Evolutionary conservation across 2,797 vertebrate species (phyloP).

Genomic region (Acestrorhynchus altus): DNA sequence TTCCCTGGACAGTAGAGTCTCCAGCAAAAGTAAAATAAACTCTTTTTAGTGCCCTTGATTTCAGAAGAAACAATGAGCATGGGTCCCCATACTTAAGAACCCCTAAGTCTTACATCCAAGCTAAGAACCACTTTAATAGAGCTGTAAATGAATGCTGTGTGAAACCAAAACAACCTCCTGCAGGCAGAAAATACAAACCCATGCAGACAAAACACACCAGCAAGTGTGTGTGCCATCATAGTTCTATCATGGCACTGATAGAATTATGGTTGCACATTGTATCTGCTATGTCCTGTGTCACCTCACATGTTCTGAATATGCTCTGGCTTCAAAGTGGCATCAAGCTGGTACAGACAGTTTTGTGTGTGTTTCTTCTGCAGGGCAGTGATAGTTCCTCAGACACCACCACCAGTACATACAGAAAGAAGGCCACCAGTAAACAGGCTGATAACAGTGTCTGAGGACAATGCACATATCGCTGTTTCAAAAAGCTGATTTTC

Average conservation of each 20-base stretch:
- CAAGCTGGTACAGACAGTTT: conserved; percentile 17
- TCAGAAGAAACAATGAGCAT: too few relatives aligned
- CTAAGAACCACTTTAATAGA: too few relatives aligned
- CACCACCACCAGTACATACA: conserved; percentile 50
- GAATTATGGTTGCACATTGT: neutral
- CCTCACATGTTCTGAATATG: neutral
- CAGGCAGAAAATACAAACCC: neutral
- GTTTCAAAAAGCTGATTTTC: conserved; percentile 71
- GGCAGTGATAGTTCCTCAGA: conserved; percentile 20
- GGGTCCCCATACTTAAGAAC: too few relatives aligned
- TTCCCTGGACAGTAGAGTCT: too few relatives aligned
- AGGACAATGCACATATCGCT: conserved; percentile 61
- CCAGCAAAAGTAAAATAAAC: too few relatives aligned
- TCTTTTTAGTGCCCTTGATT: too few relatives aligned
- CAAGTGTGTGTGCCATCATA: neutral
- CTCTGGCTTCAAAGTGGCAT: conserved; percentile 30
- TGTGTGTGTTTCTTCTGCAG: conserved; percentile 21
- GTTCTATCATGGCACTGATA: too few relatives aligned
- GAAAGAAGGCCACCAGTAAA: conserved; percentile 59
- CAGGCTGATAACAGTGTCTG: conserved; percentile 60
- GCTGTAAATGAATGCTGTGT: too few relatives aligned
- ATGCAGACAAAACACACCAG: conserved; percentile 1
- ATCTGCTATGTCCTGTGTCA: neutral
- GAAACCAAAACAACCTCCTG: neutral
- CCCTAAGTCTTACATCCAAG: neutral